Base-by-base conservation (phyloP, 2,113 vertebrate species). In the Capricornis sumatraensis region DNA sequence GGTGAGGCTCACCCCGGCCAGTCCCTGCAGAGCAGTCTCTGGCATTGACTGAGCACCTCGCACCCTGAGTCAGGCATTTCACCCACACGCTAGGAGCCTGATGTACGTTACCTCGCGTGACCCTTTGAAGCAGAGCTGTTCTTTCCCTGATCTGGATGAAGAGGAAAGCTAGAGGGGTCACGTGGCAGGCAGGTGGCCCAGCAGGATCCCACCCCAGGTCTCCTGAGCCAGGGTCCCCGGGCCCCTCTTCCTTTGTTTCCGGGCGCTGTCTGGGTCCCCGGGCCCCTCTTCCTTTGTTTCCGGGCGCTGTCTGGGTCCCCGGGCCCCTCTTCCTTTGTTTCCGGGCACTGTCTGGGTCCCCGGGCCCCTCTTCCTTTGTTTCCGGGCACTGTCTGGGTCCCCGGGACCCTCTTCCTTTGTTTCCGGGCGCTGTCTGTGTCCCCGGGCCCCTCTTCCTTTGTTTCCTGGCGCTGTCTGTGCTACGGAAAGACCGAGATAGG, bases 101-200 rank as follows among this genome's bases (percentile, higher is more conserved):
- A n/a, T 2, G 6, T 1, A 8, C 0, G 0, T 17, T 0, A 0
- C 45, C 17, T 19, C 5, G 0, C 14, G 10, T 4, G 4, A 30
- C 8, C 21, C 33, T 2, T 1, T 0, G 1, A 23, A 21, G 19
- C 4, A 1, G 17, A 7, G 58, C 94, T 45, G 9, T 60, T 60
- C 71, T 40, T 30, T 3, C 9, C 87, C 76, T 84, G 36, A 52
- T 45, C 43, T 21, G 36, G 57, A 0, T 0, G 57, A 40, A 88
- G 47, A 83, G 53, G 14, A 86, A 45, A 13, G 28, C 17, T 17
- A 2, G 23, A 14, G 16, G 14, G 23, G 53, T 16, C 23, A 5
- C 2, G 0, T 23, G 33, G 64, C 62, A 57, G 33, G 7, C 17
- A 79, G 28, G 40, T 4, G 30, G 89, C 76, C 10, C 57, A 12